Evolutionary conservation across 53 echinoderm and acorn worm species (phyloP).

Genomic region (Holothuria leucospilota): DNA sequence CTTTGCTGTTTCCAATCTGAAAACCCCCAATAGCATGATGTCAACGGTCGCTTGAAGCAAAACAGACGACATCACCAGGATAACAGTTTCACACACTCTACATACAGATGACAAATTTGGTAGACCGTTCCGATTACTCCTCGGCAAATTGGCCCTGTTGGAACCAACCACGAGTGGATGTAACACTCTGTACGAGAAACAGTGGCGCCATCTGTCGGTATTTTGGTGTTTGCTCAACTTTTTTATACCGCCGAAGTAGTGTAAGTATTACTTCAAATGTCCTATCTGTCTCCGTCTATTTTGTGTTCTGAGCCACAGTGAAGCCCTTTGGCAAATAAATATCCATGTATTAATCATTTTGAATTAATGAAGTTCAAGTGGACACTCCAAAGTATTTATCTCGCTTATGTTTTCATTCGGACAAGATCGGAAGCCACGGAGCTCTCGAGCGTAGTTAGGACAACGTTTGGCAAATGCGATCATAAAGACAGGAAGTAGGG

Average conservation of each 20-base stretch:
- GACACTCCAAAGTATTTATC: constrained; percentile 14
- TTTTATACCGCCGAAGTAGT: constrained; percentile 4
- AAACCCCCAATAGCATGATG: constrained; percentile 19
- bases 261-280: constrained; percentile 29
- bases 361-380: constrained; percentile 40
- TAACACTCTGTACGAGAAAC: constrained; percentile 19
- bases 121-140: constrained; percentile 12
- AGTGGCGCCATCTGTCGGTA: constrained; percentile 38
- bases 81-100: background rate
- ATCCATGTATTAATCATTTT: constrained; percentile 31
- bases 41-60: constrained; percentile 31
- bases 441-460: no score
- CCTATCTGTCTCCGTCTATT: constrained; percentile 26
- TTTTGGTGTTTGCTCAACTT: constrained; percentile 25
- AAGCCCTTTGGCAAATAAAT: constrained; percentile 33
- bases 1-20: background rate
- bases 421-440: no score
- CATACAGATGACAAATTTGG: constrained; percentile 4
- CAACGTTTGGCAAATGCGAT: no score
- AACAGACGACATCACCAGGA: constrained; percentile 5
- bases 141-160: constrained; percentile 42
- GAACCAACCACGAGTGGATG: constrained; percentile 37
- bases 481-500: no score
- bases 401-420: no score
- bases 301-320: background rate